Percentiles rank a stretch among this genome's conserved stretches.
Conservation (phyloP, 2,888 invertebrate genomes). For the Scaptomyza flava region DNA sequence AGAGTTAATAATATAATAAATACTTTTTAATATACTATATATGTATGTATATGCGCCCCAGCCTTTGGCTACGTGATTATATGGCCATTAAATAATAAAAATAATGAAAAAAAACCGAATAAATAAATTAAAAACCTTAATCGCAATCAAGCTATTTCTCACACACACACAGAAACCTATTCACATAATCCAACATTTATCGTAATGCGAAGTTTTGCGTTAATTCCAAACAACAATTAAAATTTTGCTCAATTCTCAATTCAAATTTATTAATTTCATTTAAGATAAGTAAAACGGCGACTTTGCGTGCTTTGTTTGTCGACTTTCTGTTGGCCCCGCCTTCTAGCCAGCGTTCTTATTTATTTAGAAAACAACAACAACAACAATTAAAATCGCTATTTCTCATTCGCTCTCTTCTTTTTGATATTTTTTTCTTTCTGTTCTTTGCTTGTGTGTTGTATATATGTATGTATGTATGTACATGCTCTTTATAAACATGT, state of each 20-base stretch:
- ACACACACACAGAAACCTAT: conserved; percentile 19
- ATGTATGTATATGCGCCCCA: conserved; percentile 16
- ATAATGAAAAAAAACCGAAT: conserved; percentile 6
- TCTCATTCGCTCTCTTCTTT: conserved; percentile 44
- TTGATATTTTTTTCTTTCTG: conserved; percentile 27
- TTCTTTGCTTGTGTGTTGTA: conserved; percentile 3
- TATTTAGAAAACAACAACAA: conserved; percentile 50
- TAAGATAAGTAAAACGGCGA: conserved; percentile 67
- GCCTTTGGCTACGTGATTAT: conserved; percentile 70
- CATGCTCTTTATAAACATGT: conserved; percentile 71
- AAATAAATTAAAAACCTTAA: conserved; percentile 49
- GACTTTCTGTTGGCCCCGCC: conserved; percentile 67
- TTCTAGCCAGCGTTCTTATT: conserved; percentile 50
- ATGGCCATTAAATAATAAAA: conserved; percentile 58
- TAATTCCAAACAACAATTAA: conserved; percentile 29
- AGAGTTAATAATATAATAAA: neutral
- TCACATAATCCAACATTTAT: conserved; percentile 49
- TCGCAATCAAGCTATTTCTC: conserved; percentile 24
- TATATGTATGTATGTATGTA: conserved; percentile 12
- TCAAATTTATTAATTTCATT: conserved; percentile 78
- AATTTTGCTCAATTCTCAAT: conserved; percentile 45
- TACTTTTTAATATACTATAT: conserved; percentile 1
- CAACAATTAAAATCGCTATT: conserved; percentile 47
- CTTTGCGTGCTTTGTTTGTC: conserved; percentile 29
- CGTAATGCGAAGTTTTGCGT: conserved; percentile 34